Base-by-base conservation (phyloP, 2,888 invertebrate species). In the Dyspetes luteomarginatus region DNA sequence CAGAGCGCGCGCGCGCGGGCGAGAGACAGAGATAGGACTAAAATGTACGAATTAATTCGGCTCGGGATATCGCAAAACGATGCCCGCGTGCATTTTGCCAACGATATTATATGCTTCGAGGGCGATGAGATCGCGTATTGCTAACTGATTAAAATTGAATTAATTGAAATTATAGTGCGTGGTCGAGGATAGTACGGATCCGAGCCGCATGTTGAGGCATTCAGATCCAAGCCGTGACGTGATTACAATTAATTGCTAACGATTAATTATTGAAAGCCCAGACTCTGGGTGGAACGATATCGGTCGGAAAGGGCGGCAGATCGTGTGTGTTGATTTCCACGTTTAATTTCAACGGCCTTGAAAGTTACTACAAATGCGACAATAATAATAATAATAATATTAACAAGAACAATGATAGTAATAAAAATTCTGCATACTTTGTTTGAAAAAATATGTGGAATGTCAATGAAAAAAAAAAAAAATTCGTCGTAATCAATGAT, bases 71-170 rank as follows among this genome's bases (percentile, higher is more conserved):
- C 78, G 82, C 74, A 62, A 55, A 65, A 83, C 79, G 83, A 80
- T 78, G 68, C 56, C 76, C 50, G 71, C 73, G 79, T 85, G 83
- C 73, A 73, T 83, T 81, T 73, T 69, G 68, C 56, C 68, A 73
- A 50, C 73, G 73, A 73, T 73, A 73, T n/a, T n/a, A n/a, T 28
- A 55, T 22, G 28, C 41, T 48, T 72, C 50, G 26, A 22, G 50
- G 19, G 67, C 19, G n/a, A 28, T 12, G 56, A 36, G 41, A 72
- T 76, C 62, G 43, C 65, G 68, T 68, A 84, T 84, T 82, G 82
- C 83, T 79, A 83, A 85, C 83, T 83, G 85, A 83, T 85, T 84
- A 81, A 85, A 87, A 86, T 78, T 84, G 81, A 85, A 85, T 85
- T 83, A 84, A 85, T 73, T 82, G 75, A 84, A 84, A 85, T 84